These are phyloP conservation scores for Danaus melanippus DNA, from an alignment of 1,140 invertebrate species.

Conservation along the genomic window DNA sequence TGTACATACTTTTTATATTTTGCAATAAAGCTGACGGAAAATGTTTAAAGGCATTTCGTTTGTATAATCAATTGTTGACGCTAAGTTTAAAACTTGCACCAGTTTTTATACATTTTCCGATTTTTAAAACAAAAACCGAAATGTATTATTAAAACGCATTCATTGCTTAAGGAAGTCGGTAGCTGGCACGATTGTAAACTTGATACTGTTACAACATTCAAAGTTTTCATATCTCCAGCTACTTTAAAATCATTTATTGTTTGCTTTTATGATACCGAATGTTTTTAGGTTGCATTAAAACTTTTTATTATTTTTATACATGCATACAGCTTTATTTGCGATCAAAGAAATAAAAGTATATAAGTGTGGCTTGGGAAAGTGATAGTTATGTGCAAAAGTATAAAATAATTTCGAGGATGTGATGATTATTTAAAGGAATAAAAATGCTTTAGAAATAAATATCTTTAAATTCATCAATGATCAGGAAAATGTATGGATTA, in stretches of 20 bases:
- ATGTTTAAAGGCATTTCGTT: too few relatives aligned
- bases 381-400: too few relatives aligned
- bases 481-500: too few relatives aligned
- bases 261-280: conserved; percentile 1
- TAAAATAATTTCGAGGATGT: too few relatives aligned
- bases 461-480: too few relatives aligned
- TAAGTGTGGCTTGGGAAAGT: too few relatives aligned
- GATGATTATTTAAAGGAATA: too few relatives aligned
- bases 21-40: too few relatives aligned
- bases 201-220: conserved; percentile 8
- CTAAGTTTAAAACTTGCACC: background rate
- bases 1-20: too few relatives aligned
- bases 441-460: too few relatives aligned
- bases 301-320: background rate
- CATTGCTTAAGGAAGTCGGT: conserved; percentile 33
- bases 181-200: conserved; percentile 21
- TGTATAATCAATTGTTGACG: background rate
- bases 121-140: conserved; percentile 25
- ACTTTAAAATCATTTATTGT: conserved; percentile 9
- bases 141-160: conserved; percentile 42
- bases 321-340: background rate
- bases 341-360: background rate
- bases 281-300: too few relatives aligned
- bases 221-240: conserved; percentile 11
- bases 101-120: conserved; percentile 8